These are phyloP conservation scores for Petroica traversi DNA, from an alignment of 2,113 vertebrate species.

Conservation along the genomic window DNA sequence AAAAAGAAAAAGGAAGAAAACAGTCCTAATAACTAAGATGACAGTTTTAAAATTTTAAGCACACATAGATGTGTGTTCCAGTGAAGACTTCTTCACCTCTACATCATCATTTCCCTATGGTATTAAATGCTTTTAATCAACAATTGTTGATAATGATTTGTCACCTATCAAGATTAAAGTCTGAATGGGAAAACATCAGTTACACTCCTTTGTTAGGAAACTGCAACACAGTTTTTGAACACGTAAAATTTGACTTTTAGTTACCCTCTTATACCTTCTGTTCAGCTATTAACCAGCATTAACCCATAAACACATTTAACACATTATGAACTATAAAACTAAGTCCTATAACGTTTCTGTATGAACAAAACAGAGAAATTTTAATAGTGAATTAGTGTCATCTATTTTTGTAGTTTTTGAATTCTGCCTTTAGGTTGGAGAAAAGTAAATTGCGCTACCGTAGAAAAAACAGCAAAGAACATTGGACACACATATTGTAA, in stretches of 20 bases:
- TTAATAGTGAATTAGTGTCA: background rate
- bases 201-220: constrained; percentile 19
- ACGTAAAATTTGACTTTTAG: constrained; percentile 41
- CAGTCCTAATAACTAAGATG: background rate
- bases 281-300: background rate
- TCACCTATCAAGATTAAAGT: constrained; percentile 51
- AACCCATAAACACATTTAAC: background rate
- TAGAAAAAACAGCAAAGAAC: background rate
- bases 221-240: constrained; percentile 6
- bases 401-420: background rate
- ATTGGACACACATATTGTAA: background rate
- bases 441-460: background rate
- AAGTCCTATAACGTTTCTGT: background rate
- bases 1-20: background rate
- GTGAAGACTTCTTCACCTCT: constrained; percentile 1
- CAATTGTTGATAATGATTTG: constrained; percentile 41
- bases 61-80: background rate
- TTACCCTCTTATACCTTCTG: constrained; percentile 27
- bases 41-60: constrained; percentile 19
- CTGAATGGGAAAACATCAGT: constrained; percentile 60
- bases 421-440: background rate
- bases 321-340: background rate
- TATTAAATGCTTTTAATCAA: constrained; percentile 44
- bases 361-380: background rate
- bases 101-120: background rate